A percentile compares a stretch with the other conserved stretches of the same genome.
These are phyloP conservation scores for Salminus brasiliensis DNA, from an alignment of 2,113 vertebrate species.

Conservation along the genomic window DNA sequence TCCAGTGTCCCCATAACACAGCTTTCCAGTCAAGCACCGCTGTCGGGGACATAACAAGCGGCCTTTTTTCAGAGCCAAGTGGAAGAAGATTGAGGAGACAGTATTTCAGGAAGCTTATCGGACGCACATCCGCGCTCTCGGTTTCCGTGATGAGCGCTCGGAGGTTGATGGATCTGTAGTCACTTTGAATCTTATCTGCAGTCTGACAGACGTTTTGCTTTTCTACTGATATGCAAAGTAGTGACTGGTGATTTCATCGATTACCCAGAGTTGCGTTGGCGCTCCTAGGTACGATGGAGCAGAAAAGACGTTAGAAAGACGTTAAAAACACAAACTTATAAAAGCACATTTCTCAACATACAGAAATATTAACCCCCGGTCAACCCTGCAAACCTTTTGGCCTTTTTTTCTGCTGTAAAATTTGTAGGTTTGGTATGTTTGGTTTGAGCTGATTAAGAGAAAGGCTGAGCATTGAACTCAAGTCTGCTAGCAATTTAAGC, in stretches of 20 bases:
- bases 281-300: background rate
- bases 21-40: background rate
- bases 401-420: too few relatives aligned
- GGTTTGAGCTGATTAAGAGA: too few relatives aligned
- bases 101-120: constrained; percentile 14
- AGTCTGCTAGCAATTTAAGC: too few relatives aligned
- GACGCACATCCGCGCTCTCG: background rate
- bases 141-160: background rate
- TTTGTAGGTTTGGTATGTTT: too few relatives aligned
- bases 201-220: background rate
- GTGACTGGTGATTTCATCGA: background rate
- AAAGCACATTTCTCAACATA: background rate
- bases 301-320: background rate
- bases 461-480: too few relatives aligned
- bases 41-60: constrained; percentile 7
- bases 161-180: constrained; percentile 36
- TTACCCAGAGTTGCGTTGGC: background rate
- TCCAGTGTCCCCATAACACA: background rate
- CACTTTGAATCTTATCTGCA: constrained; percentile 10
- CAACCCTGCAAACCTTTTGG: too few relatives aligned
- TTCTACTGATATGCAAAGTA: background rate
- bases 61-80: constrained; percentile 2
- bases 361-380: background rate
- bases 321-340: background rate
- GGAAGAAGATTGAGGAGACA: background rate